phyloP scores from a whole-genome alignment of 2,113 vertebrate species.

The Bambusicola thoracicus region DNA sequence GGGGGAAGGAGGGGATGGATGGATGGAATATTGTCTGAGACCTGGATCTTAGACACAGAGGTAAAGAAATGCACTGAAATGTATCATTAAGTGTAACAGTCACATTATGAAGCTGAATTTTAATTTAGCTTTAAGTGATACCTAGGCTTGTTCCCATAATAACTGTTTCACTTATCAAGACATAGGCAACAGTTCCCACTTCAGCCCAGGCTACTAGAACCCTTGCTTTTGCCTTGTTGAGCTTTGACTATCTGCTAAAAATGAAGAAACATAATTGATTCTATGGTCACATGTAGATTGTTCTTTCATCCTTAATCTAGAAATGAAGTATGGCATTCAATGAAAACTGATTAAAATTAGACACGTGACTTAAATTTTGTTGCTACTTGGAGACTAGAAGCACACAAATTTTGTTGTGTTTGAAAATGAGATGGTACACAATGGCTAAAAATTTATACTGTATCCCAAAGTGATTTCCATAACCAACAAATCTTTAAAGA shows the following conservation, averaged over 20 bases:
- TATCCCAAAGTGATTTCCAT: background rate
- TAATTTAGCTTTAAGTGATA: background rate
- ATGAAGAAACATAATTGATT: background rate
- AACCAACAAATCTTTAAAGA: background rate
- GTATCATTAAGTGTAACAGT: background rate
- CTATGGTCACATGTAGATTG: rapidly evolving
- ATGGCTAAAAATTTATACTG: background rate
- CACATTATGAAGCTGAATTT: background rate
- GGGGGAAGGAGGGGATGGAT: too few species aligned
- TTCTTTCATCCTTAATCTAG: background rate
- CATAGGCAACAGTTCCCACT: background rate
- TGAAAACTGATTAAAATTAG: background rate
- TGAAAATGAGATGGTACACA: background rate
- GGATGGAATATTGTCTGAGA: background rate
- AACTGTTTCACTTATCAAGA: background rate
- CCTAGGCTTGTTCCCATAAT: background rate
- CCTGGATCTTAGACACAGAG: background rate
- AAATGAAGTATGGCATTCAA: background rate
- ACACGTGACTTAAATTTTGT: background rate
- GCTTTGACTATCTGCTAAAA: background rate
- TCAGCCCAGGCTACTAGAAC: background rate
- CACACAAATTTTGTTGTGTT: background rate
- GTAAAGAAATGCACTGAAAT: background rate
- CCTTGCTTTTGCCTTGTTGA: background rate
- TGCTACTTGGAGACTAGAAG: background rate